Evolutionary conservation across 2,888 invertebrate species (phyloP).

Genomic region (Carabus problematicus): DNA sequence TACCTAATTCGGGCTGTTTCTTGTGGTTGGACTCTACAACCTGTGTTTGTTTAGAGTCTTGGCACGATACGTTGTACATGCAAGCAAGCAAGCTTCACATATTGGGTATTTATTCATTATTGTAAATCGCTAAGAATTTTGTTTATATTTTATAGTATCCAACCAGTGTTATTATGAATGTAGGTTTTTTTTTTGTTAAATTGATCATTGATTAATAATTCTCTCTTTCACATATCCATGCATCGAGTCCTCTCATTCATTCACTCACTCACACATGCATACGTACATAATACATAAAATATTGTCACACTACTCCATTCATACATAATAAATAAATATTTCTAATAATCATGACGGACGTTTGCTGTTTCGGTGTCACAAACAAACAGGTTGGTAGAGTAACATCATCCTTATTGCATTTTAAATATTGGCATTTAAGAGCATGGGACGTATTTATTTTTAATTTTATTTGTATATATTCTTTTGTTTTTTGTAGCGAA

Average conservation of each 20-base stretch:
- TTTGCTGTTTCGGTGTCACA: constrained; percentile 29
- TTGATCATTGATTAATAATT: constrained; percentile 22
- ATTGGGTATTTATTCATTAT: constrained; percentile 56
- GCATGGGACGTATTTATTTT: constrained; percentile 46
- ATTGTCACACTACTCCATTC: constrained; percentile 4
- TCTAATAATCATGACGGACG: constrained; percentile 19
- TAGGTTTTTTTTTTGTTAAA: constrained; percentile 36
- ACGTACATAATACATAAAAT: constrained; percentile 2
- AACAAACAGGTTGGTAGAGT: constrained; percentile 35
- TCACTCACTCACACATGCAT: neutral
- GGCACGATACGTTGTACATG: constrained; percentile 20
- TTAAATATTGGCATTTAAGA: constrained; percentile 48
- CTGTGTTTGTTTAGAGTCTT: neutral
- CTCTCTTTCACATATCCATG: neutral
- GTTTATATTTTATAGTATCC: constrained; percentile 30
- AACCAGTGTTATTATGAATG: constrained; percentile 36
- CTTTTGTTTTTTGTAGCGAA: constrained; percentile 47
- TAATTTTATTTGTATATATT: constrained; percentile 44
- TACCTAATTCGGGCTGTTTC: neutral
- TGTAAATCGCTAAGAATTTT: constrained; percentile 52
- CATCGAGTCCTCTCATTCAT: neutral
- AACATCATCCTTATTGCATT: constrained; percentile 45
- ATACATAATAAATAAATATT: constrained; percentile 1
- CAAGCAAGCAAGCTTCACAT: constrained; percentile 28
- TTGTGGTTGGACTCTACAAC: constrained; percentile 5